Conservation (phyloP, 1,140 invertebrate genomes). For the Portunus trituberculatus region DNA sequence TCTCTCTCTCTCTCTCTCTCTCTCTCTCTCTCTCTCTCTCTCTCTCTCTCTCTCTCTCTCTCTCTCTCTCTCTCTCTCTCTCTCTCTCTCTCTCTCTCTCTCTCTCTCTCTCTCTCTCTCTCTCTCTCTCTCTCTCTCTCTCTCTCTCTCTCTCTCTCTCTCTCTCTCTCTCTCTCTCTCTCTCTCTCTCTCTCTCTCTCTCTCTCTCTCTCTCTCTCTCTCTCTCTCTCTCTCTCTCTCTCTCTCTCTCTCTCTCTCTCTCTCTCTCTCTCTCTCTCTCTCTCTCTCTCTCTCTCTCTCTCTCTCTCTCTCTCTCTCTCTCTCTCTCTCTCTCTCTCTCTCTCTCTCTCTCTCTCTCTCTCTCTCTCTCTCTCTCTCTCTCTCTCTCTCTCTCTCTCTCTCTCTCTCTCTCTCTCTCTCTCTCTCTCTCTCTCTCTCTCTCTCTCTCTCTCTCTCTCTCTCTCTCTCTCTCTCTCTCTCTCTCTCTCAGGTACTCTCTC, state of each 20-base stretch:
- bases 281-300: not conserved
- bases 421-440: conserved; percentile 20
- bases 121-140: not conserved
- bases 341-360: not conserved
- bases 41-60: not conserved
- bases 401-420: conserved; percentile 20
- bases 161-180: conserved; percentile 20
- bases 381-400: conserved; percentile 6
- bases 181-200: conserved; percentile 20
- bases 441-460: conserved; percentile 14
- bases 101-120: not conserved
- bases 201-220: conserved; percentile 16
- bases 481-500: no score
- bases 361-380: not conserved
- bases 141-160: conserved; percentile 6
- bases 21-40: no score
- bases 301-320: not conserved
- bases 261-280: not conserved
- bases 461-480: not conserved
- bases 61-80: not conserved
- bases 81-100: not conserved
- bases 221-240: not conserved
- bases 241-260: no score
- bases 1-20: no score
- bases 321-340: not conserved